Percentiles rank a stretch among this genome's conserved stretches.
These are phyloP conservation scores for Brachystomella parvula DNA, from an alignment of 1,140 invertebrate species.

Conservation along the genomic window DNA sequence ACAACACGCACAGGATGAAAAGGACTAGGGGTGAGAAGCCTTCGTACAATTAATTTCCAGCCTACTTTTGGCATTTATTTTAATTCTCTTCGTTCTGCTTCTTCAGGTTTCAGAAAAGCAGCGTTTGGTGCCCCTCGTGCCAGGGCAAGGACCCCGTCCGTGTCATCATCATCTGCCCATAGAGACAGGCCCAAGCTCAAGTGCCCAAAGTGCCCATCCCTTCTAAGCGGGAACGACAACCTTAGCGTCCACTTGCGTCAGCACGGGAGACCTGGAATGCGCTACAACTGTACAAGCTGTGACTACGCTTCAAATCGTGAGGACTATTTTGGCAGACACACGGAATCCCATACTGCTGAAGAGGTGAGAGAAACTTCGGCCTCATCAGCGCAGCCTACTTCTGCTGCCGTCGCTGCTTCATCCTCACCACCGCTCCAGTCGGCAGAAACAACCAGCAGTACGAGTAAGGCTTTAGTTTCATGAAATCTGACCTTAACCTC, in stretches of 20 bases:
- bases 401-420: too few species aligned
- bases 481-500: too few species aligned
- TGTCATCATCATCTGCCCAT: too few species aligned
- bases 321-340: neutral
- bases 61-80: too few species aligned
- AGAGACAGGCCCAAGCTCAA: too few species aligned
- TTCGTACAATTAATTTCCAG: neutral
- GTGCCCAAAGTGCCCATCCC: neutral
- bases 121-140: neutral
- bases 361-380: too few species aligned
- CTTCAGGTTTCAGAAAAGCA: too few species aligned
- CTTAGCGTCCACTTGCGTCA: neutral
- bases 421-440: too few species aligned
- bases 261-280: neutral
- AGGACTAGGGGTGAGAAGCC: neutral
- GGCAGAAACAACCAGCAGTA: too few species aligned
- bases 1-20: neutral
- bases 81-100: too few species aligned
- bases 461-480: too few species aligned
- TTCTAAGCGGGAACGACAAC: neutral
- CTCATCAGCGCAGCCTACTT: too few species aligned
- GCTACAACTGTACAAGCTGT: neutral
- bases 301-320: neutral
- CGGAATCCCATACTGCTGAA: neutral
- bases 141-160: neutral